These are phyloP conservation scores for Hippocampus comes DNA, from an alignment of 2,113 vertebrate species.

Conservation along the genomic window DNA sequence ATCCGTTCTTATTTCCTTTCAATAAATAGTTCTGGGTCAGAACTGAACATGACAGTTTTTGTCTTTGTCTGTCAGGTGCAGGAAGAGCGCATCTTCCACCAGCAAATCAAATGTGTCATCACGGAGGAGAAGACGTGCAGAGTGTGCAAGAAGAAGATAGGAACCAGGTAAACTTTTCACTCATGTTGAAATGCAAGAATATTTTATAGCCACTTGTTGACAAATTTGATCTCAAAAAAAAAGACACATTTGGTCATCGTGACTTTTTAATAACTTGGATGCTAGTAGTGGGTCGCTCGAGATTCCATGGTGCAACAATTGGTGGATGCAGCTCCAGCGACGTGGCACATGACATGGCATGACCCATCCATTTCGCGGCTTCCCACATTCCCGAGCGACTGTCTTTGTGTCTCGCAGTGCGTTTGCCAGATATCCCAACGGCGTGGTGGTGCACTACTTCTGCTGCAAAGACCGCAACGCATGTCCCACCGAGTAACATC, in stretches of 20 bases:
- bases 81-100: conserved; percentile 94
- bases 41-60: not conserved
- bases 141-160: conserved; percentile 98
- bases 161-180: conserved; percentile 81
- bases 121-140: conserved; percentile 97
- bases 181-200: not conserved
- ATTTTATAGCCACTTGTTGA: too few relatives aligned
- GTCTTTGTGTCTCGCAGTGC: conserved; percentile 76
- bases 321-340: too few relatives aligned
- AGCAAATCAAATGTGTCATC: conserved; percentile 97
- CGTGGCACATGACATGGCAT: too few relatives aligned
- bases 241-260: too few relatives aligned
- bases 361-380: not conserved
- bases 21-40: too few relatives aligned
- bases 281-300: too few relatives aligned
- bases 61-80: conserved; percentile 76
- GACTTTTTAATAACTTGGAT: too few relatives aligned
- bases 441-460: conserved; percentile 97
- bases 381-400: not conserved
- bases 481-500: conserved; percentile 81
- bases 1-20: too few relatives aligned
- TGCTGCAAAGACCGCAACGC: conserved; percentile 90
- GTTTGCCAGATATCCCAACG: conserved; percentile 95
- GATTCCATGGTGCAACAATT: too few relatives aligned
- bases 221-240: too few relatives aligned